Percentiles rank a stretch among this genome's conserved stretches.
These are phyloP conservation scores for Pipistrellus kuhlii DNA, from an alignment of 2,797 vertebrate species.

Conservation along the genomic window DNA sequence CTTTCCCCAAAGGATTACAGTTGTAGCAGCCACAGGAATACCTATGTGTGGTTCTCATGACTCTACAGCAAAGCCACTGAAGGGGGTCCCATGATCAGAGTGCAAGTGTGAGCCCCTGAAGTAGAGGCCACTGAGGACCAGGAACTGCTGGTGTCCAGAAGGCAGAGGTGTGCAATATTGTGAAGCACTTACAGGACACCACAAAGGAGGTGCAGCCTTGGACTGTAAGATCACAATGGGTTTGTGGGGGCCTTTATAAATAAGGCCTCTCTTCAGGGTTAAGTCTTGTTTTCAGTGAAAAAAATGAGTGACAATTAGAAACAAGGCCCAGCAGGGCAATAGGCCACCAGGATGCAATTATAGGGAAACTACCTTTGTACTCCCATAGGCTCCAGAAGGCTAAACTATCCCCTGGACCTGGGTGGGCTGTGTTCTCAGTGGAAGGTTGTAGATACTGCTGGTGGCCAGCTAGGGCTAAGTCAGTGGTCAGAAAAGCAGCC, in stretches of 20 bases:
- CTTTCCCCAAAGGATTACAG: neutral
- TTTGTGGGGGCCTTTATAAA: neutral
- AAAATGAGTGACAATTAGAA: neutral
- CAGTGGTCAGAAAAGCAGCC: neutral
- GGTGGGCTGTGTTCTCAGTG: neutral
- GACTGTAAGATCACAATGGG: neutral
- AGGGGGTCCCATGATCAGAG: neutral
- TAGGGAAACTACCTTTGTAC: neutral
- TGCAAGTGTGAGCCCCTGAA: neutral
- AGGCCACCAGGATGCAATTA: neutral
- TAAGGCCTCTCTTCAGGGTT: neutral
- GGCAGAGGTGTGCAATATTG: neutral
- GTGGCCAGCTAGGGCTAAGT: neutral
- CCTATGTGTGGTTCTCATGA: neutral
- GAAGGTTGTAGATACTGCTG: neutral
- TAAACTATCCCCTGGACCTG: neutral
- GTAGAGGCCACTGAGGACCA: neutral
- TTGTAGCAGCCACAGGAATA: neutral
- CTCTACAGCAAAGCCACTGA: neutral
- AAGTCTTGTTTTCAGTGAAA: neutral
- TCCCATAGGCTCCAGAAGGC: neutral
- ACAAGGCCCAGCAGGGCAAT: neutral
- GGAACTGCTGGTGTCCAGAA: neutral
- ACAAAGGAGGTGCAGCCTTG: neutral
- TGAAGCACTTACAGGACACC: neutral